Base-by-base conservation (phyloP, 2,797 vertebrate species). In the Psittacula echo region DNA sequence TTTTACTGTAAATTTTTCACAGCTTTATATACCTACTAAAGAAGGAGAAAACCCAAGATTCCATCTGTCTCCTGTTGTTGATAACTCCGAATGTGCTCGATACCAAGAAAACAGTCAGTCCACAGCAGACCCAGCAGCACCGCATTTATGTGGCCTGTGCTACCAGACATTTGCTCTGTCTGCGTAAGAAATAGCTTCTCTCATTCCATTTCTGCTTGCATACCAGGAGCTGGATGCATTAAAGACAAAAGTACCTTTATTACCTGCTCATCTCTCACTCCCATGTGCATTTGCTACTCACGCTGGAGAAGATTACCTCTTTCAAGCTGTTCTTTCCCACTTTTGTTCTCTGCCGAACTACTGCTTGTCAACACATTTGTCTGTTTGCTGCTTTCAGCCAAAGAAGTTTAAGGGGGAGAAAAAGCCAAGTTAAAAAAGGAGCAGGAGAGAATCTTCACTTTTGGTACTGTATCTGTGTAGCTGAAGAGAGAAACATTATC, bases 351-450 rank as follows among this genome's bases (percentile, higher is more conserved):
- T 77, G 64, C 89, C 90, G 83, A 92, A 89, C 66, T 93, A 42
- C 84, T 87, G 78, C 89, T 92, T 94, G 91, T 95, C 93, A 94
- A 94, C 90, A 92, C 51, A 75, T 92, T 94, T 85, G 94, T 90
- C 80, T 5, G 0, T 81, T 87, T 79, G 60, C 64, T 94, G 85
- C 78, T 87, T 94, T 90, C 87, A 90, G 87, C 58, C 27, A 58
- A 76, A 66, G 29, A n/a, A 53, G 5, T 18, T 18, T 61, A 13
- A 20, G 71, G 68, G 68, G 30, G 60, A 45, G 47, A 16, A 47
- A 41, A 62, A 54, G 16, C 1, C 10, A 65, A 41, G 74, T 48
- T 70, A 56, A 65, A 87, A 94, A 78, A 65, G 58, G 53, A 85
- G 37, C 32, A 62, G 85, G 22, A 67, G 47, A 87, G 48, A 61